phyloP scores from a whole-genome alignment of 2,888 invertebrate species.

The Gasteruption jaculator region DNA sequence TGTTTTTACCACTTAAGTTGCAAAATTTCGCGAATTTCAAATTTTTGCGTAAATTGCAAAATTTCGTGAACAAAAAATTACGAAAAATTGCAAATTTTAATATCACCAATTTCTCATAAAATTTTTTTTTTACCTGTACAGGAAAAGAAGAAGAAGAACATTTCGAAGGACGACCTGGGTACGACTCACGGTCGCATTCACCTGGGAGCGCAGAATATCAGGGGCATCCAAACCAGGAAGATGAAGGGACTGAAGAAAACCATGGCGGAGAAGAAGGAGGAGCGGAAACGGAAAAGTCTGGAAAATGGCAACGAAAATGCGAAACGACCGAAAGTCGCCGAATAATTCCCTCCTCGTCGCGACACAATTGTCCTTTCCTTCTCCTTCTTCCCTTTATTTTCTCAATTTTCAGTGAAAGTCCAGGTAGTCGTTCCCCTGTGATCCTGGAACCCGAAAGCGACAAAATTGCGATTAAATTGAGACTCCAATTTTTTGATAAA shows the following conservation, averaged over 20 bases:
- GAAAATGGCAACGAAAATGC: constrained; percentile 34
- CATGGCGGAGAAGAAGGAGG: constrained; percentile 62
- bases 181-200: constrained; percentile 89
- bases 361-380: too few species aligned
- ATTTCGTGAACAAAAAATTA: not conserved
- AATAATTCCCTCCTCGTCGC: too few species aligned
- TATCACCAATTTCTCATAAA: not conserved
- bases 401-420: too few species aligned
- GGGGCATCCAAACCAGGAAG: constrained; percentile 82
- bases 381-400: too few species aligned
- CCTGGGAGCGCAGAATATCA: constrained; percentile 83
- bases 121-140: constrained; percentile 46
- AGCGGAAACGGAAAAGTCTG: constrained; percentile 56
- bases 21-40: not conserved
- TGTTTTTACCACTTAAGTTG: not conserved
- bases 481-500: too few species aligned
- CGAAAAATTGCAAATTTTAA: not conserved
- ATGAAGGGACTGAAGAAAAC: constrained; percentile 84
- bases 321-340: constrained; percentile 27
- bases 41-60: constrained; percentile 2
- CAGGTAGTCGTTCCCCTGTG: constrained; percentile 16
- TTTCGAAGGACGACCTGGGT: constrained; percentile 81
- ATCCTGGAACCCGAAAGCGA: too few species aligned
- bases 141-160: constrained; percentile 86
- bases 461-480: too few species aligned